A percentile compares a stretch with the other conserved stretches of the same genome.
Conservation (phyloP, 2,888 invertebrate species). For the Aleiodes alternator region DNA sequence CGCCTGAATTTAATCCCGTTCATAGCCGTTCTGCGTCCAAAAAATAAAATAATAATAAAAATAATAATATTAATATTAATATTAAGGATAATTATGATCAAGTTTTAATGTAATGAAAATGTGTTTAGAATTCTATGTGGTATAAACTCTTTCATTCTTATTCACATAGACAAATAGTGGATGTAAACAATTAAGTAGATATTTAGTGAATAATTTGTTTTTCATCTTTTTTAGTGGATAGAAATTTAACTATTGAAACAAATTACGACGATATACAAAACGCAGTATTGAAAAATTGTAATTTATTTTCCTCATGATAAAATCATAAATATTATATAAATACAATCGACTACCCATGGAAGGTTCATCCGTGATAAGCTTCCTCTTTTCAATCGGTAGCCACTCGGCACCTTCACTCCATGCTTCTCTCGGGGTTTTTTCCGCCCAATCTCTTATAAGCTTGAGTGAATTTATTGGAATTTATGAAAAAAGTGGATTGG, state of each 20-base stretch:
- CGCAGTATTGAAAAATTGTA: constrained; percentile 73
- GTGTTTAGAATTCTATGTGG: constrained; percentile 37
- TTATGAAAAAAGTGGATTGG: no score
- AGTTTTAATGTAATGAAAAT: constrained; percentile 42
- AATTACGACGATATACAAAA: constrained; percentile 63
- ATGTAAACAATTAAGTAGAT: constrained; percentile 35
- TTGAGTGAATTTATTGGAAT: no score
- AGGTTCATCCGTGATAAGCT: no score
- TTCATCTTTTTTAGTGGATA: background rate
- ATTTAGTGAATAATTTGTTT: constrained; percentile 36
- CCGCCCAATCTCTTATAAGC: no score
- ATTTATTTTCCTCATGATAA: constrained; percentile 67
- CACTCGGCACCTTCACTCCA: no score
- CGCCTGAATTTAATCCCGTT: constrained; percentile 18
- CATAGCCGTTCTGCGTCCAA: constrained; percentile 32
- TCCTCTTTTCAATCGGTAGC: no score
- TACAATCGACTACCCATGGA: no score
- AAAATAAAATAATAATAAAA: background rate
- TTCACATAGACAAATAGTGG: constrained; percentile 31
- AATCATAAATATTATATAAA: constrained; percentile 46
- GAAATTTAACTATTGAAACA: constrained; percentile 41
- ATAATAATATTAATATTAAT: no score
- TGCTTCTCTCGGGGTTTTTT: no score
- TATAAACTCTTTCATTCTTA: constrained; percentile 33
- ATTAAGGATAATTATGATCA: background rate